Evolutionary conservation across 2,113 vertebrate genomes (phyloP).

Genomic region (Cyanoramphus novaezelandiae): DNA sequence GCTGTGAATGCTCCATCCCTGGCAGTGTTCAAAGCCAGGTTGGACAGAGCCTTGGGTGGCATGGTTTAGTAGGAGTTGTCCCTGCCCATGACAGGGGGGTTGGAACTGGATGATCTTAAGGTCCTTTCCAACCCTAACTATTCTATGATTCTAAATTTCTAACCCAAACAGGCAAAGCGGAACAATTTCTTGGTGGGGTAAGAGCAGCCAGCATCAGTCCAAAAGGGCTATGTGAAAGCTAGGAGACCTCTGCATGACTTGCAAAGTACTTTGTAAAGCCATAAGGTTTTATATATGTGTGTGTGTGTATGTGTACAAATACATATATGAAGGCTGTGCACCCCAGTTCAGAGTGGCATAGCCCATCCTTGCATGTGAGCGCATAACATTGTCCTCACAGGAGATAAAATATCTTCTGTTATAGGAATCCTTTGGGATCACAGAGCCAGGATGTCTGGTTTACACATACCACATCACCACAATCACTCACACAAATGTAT

Average conservation of each 20-base stretch:
- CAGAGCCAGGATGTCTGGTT: accelerated
- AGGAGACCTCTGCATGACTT: neutral
- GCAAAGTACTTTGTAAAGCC: neutral
- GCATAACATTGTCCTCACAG: neutral
- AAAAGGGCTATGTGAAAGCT: neutral
- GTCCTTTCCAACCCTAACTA: too few relatives aligned
- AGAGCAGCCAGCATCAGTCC: neutral
- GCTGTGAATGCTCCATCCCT: too few relatives aligned
- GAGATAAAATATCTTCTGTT: neutral
- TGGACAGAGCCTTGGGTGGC: too few relatives aligned
- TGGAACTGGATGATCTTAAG: too few relatives aligned
- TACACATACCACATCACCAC: neutral
- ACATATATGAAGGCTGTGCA: neutral
- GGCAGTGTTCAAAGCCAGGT: too few relatives aligned
- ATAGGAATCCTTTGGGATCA: neutral
- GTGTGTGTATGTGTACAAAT: too few relatives aligned
- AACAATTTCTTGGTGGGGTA: neutral
- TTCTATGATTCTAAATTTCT: too few relatives aligned
- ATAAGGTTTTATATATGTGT: neutral
- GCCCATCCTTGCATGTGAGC: neutral
- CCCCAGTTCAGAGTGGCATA: neutral
- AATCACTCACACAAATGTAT: neutral
- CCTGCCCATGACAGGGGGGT: too few relatives aligned
- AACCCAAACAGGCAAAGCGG: neutral
- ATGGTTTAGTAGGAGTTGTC: too few relatives aligned